A percentile compares a stretch with the other conserved stretches of the same genome.
phyloP scores from a whole-genome alignment of 2,888 invertebrate genomes.

The Tinea trinotella region DNA sequence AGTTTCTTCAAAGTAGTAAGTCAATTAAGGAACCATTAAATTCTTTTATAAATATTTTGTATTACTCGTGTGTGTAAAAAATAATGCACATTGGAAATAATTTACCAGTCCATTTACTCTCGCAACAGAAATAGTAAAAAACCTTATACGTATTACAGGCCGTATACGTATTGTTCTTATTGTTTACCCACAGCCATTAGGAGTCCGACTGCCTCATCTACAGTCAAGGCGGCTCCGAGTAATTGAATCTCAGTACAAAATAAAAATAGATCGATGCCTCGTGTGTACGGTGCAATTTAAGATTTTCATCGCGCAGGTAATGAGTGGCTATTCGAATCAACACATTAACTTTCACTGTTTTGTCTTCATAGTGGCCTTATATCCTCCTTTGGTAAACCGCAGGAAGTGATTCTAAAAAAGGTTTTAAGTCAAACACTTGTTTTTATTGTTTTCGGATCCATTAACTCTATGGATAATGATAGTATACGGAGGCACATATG shows the following conservation, averaged over 20 bases:
- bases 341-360: constrained; percentile 62
- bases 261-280: constrained; percentile 53
- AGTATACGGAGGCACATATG: constrained; percentile 13
- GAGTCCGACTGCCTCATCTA: constrained; percentile 1
- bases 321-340: constrained; percentile 55
- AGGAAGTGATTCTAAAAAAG: constrained; percentile 48
- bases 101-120: not conserved
- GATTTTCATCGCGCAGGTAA: constrained; percentile 58
- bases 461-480: constrained; percentile 16
- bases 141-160: not conserved
- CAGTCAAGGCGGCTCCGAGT: not conserved
- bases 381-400: constrained; percentile 56
- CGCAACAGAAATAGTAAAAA: not conserved
- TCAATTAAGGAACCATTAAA: too few species aligned
- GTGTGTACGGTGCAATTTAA: constrained; percentile 52
- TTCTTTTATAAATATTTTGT: not conserved
- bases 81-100: not conserved
- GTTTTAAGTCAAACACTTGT: constrained; percentile 4
- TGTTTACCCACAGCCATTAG: constrained; percentile 6
- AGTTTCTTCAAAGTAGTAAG: too few species aligned
- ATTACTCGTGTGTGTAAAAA: not conserved
- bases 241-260: constrained; percentile 23
- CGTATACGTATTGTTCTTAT: not conserved
- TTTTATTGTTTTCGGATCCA: constrained; percentile 12
- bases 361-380: constrained; percentile 51